phyloP scores from a whole-genome alignment of 2,113 vertebrate species.

The Poicephalus gulielmi region DNA sequence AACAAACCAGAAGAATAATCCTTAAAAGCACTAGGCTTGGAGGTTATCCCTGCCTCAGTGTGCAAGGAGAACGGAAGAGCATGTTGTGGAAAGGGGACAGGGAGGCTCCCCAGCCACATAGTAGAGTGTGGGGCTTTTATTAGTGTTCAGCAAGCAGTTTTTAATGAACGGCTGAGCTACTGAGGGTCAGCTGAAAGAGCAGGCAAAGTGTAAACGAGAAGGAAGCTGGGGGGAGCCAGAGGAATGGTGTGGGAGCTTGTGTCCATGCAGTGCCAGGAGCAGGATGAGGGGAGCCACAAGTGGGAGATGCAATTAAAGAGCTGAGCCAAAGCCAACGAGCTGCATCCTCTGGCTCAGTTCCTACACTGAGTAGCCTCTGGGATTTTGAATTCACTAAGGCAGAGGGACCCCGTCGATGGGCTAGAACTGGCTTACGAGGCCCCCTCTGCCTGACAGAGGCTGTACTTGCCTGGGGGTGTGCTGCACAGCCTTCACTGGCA shows the following conservation, averaged over 20 bases:
- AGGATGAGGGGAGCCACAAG: not conserved
- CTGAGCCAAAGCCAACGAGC: not conserved
- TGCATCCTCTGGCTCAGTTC: not conserved
- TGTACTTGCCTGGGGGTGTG: not conserved
- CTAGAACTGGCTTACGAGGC: not conserved
- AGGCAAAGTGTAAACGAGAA: slow-evolving; percentile 4
- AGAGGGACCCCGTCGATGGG: not conserved
- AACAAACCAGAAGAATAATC: not conserved
- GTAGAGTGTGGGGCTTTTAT: not conserved
- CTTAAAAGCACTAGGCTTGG: not conserved
- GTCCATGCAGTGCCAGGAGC: not conserved
- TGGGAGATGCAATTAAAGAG: not conserved
- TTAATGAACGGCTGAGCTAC: not conserved
- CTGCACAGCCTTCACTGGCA: not conserved
- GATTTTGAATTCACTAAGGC: not conserved
- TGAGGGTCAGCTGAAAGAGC: not conserved
- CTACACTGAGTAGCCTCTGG: not conserved
- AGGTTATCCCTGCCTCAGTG: not conserved
- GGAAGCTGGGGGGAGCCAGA: not conserved
- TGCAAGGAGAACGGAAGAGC: not conserved
- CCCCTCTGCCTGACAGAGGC: not conserved
- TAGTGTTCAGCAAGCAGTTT: not conserved
- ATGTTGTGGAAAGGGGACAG: rapidly evolving
- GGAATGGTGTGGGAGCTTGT: not conserved
- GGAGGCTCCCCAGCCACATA: rapidly evolving